A percentile compares a stretch with the other conserved stretches of the same genome.
These are phyloP conservation scores for Apeltes quadracus DNA, from an alignment of 2,113 vertebrate genomes.

Conservation along the genomic window DNA sequence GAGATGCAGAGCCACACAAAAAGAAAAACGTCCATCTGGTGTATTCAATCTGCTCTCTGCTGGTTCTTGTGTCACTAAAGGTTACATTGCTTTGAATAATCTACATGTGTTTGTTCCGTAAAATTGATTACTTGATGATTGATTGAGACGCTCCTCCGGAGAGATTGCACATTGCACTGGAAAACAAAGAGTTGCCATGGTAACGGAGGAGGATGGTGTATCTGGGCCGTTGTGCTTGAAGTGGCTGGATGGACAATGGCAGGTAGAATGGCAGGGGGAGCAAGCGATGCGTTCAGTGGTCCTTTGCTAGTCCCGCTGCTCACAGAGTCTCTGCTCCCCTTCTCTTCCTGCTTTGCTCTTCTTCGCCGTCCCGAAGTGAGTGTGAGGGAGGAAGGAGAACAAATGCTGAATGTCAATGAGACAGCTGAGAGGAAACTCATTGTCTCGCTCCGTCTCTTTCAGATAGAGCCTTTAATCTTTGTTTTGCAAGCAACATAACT, in stretches of 20 bases:
- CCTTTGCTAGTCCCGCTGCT: slow-evolving; percentile 55
- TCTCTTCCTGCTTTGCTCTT: slow-evolving; percentile 52
- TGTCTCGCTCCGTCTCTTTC: slow-evolving; percentile 55
- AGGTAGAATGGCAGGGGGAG: slow-evolving; percentile 41
- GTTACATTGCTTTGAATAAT: slow-evolving; percentile 23
- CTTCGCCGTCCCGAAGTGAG: slow-evolving; percentile 67
- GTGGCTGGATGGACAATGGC: slow-evolving; percentile 64
- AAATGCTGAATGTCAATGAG: slow-evolving; percentile 80
- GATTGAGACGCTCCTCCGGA: slow-evolving; percentile 44
- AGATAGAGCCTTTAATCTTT: slow-evolving; percentile 47
- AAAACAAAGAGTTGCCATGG: slow-evolving; percentile 73
- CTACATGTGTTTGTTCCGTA: slow-evolving; percentile 36
- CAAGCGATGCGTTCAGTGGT: slow-evolving; percentile 36
- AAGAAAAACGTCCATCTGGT: slow-evolving; percentile 20
- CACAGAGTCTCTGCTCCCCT: slow-evolving; percentile 45
- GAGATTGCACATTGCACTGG: slow-evolving; percentile 43
- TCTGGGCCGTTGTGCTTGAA: slow-evolving; percentile 52
- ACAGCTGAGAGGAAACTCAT: slow-evolving; percentile 59
- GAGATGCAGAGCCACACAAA: slow-evolving; percentile 8
- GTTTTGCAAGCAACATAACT: slow-evolving; percentile 50
- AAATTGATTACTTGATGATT: slow-evolving; percentile 41
- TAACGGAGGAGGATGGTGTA: slow-evolving; percentile 73
- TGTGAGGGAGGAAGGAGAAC: slow-evolving; percentile 71
- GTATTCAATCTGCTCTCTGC: slow-evolving; percentile 17
- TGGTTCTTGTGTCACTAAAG: background rate